Percentiles rank a stretch among this genome's conserved stretches.
Evolutionary conservation across 2,888 invertebrate genomes (phyloP).

Genomic region (Osedax fenrisi): DNA sequence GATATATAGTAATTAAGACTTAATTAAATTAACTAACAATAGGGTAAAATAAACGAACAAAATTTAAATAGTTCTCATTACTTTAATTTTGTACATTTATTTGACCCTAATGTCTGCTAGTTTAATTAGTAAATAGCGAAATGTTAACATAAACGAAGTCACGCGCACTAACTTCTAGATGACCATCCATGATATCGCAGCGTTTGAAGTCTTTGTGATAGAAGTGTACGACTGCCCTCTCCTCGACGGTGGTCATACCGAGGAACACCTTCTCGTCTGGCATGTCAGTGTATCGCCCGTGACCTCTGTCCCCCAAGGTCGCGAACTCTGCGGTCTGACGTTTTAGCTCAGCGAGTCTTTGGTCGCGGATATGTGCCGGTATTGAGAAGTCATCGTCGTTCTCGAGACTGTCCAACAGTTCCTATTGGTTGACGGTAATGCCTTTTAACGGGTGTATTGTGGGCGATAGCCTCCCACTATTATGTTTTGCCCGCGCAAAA

Average conservation of each 20-base stretch:
- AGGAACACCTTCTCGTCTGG: constrained; percentile 42
- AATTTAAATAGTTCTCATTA: too few relatives aligned
- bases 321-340: constrained; percentile 40
- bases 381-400: constrained; percentile 6
- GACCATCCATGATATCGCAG: constrained; percentile 46
- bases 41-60: too few relatives aligned
- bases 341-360: constrained; percentile 41
- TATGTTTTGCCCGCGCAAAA: too few relatives aligned
- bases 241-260: constrained; percentile 42
- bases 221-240: constrained; percentile 46
- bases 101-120: too few relatives aligned
- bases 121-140: too few relatives aligned
- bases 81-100: too few relatives aligned
- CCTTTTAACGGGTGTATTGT: too few relatives aligned
- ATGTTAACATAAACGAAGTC: too few relatives aligned
- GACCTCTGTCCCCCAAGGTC: background rate
- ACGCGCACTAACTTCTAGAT: constrained; percentile 44
- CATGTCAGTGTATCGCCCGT: constrained; percentile 36
- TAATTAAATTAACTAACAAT: too few relatives aligned
- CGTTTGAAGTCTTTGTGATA: constrained; percentile 46
- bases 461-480: too few relatives aligned
- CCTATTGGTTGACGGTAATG: constrained; percentile 34
- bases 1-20: too few relatives aligned
- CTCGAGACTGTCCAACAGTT: constrained; percentile 41
- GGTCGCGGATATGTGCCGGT: constrained; percentile 42